Percentiles rank a stretch among this genome's conserved stretches.
Conservation (phyloP, 2,888 invertebrate genomes). For the Eremobia ochroleuca region DNA sequence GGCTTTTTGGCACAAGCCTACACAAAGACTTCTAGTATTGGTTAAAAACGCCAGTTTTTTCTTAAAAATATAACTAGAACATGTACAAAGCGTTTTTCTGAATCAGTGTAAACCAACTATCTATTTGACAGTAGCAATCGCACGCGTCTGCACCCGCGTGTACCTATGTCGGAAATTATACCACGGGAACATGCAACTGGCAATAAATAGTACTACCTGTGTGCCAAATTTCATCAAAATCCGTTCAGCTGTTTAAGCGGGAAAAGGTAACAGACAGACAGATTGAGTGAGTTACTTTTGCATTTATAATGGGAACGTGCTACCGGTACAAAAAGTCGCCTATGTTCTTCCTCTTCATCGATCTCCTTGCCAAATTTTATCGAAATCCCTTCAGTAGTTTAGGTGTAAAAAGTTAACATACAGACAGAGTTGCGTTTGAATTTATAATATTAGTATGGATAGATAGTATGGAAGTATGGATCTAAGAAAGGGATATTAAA, state of each 20-base stretch:
- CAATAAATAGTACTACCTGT: too few relatives aligned
- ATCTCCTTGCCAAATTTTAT: background rate
- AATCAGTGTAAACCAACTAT: background rate
- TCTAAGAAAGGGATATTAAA: background rate
- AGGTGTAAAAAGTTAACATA: background rate
- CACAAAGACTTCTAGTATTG: background rate
- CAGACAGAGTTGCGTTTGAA: background rate
- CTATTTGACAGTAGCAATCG: too few relatives aligned
- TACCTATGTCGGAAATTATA: background rate
- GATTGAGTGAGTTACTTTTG: too few relatives aligned
- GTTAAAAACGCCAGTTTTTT: background rate
- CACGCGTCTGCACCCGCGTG: background rate
- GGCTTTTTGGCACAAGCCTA: conserved; percentile 4
- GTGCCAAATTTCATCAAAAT: background rate
- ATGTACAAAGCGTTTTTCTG: background rate
- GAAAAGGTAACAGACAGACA: background rate
- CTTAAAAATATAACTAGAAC: background rate
- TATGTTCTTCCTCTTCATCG: background rate
- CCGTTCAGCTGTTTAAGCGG: too few relatives aligned
- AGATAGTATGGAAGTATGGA: background rate
- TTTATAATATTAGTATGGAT: background rate
- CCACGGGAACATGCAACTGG: too few relatives aligned
- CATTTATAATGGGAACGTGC: background rate
- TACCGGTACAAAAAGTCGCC: background rate
- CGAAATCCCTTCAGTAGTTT: background rate